Base-by-base conservation (phyloP, 2,797 vertebrate genomes). In the Cuniculus paca region DNA sequence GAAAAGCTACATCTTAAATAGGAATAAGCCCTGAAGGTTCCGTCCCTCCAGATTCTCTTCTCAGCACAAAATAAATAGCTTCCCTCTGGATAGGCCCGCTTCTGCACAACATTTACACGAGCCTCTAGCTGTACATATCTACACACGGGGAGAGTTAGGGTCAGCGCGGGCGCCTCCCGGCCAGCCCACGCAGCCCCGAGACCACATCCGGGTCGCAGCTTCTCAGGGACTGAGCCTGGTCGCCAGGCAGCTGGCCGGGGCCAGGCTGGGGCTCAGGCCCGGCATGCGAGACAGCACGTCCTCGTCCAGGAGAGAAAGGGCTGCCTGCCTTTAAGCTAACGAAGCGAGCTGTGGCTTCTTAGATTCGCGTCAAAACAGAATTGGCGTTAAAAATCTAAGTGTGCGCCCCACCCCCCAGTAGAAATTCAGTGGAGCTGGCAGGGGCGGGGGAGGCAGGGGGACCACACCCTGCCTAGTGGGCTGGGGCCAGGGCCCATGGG, bases 21-120 rank as follows among this genome's bases (percentile, higher is more conserved):
- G 98, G 98, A 98, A 98, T 97, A 99, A 98, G 97, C 99, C 98
- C 99, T 99, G 98, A 99, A 99, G 98, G 98, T 98, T 98, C 98
- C 98, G 95, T 98, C 96, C 98, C 98, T 98, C 98, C 97, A 98
- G 98, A 96, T 89, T 36, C 77, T 98, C 24, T 95, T 98, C 98
- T 98, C 98, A 99, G 99, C 98, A 98, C 98, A 98, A 98, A 98
- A 99, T 99, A 99, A 99, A 99, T 99, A 99, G 98, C 98, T 98
- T 99, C 98, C 88, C 97, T 97, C 99, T 98, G 97, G 99, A 98
- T 98, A 98, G 98, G 98, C 97, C 98, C 98, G 98, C 98, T 97
- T 98, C 98, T 98, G 89, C 98, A 98, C 98, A 98, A 99, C 98
- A 98, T 99, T 98, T 98, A 98, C 98, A 98, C 34, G 89, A 97